Evolutionary conservation across 2,797 vertebrate genomes (phyloP), one percentile per base, ranked within the genome.

Genomic region (Lepidocolaptes lacrymiger): DNA sequence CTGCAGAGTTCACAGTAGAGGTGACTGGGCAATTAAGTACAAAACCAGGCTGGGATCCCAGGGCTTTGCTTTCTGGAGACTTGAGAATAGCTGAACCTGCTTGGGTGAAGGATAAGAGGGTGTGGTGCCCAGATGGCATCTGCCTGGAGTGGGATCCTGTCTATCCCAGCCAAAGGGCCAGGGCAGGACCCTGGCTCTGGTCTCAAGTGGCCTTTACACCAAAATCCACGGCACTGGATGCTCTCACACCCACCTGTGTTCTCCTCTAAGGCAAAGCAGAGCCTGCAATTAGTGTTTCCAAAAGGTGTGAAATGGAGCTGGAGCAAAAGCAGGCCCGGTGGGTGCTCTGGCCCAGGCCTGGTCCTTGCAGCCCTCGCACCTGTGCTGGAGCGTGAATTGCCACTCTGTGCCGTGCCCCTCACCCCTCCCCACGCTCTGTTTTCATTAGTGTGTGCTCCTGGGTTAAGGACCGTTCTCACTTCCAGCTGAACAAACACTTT

Each of bases 401-500:
- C 37, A 19, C 84, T 94, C 96, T 97, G 96, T 97, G 86, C 89
- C 11, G 16, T 90, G 83, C 91, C 89, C 82, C 75, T 71, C 84
- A 43, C 84, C 78, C 75, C 43, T 67, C 71, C 0, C 2, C 80
- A 74, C n/a, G 17, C 61, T 87, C 85, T 97, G 86, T 96, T 97
- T 97, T 95, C 93, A 93, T 96, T 96, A 97, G 76, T 3, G 28
- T 7, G 22, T n/a, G 44, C 89, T 95, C 85, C 88, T 68, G 83
- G 95, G 64, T 94, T 95, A 83, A 94, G 95, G 89, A 89, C 76
- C 18, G 1, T 72, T 94, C 88, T 95, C 64, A 23, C 82, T 92
- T 94, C 93, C 97, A 97, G 95, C 97, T 97, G 97, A 96, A 93
- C 78, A 97, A 97, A 97, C 96, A 97, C 89, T 94, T 96, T 94